Evolutionary conservation across 2,888 invertebrate species (phyloP), one percentile per base, ranked within the genome.

Genomic region (Acleris literana): DNA sequence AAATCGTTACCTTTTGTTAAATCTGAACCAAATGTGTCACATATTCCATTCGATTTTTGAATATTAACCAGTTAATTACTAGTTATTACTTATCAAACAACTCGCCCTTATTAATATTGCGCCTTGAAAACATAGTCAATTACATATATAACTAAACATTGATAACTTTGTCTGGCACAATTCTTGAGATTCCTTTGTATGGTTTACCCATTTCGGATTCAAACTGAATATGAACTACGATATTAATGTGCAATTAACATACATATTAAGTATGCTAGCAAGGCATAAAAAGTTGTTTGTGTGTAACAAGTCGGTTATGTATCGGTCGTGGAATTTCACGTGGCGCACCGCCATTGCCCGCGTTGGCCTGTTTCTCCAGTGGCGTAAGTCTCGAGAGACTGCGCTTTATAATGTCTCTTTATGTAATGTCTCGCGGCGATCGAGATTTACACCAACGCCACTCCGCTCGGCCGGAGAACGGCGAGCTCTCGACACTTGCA

Each of bases 401-500:
- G 74, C 60, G 59, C 17, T 51, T 55, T 55, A 46, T 51, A 20
- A 44, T 17, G 11, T 46, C 54, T 58, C 18, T 17, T 17, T 60
- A 53, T 46, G 54, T 46, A 48, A n/a, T 56, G 13, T 53, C 43
- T 20, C 52, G 17, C 33, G 22, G 17, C 33, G 22, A 51, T 39
- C 33, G 22, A 18, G 43, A 63, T 57, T 49, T 53, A 22, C 33
- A 48, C 25, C 49, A 46, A 25, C 63, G 17, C 29, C 17, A 43
- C 55, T 55, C 11, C 17, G 55, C 55, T 55, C 11, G 44, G 58
- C 43, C 43, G 39, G 25, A 11, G 56, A 56, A 51, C 70, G 69
- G 72, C 75, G 71, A 74, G 72, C 76, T 79, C 82, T 81, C 73
- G 71, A 81, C 74, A 76, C 83, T 86, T 82, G 80, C 72, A 71